These are phyloP conservation scores for Andrena bucephala DNA, from an alignment of 2,888 invertebrate genomes.

Conservation along the genomic window DNA sequence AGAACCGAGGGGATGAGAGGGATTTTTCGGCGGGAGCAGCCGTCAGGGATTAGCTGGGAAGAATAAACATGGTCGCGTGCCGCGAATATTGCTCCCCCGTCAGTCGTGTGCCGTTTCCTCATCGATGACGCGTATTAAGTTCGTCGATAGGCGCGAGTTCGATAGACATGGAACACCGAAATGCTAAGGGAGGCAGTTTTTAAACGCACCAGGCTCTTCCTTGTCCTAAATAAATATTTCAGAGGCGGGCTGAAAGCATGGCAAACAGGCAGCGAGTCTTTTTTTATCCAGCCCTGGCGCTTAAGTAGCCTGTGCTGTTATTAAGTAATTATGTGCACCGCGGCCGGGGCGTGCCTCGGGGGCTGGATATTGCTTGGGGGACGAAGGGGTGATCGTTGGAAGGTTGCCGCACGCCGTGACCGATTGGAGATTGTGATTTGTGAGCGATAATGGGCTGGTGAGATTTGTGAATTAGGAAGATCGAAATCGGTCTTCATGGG, in stretches of 20 bases:
- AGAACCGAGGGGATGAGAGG: conserved; percentile 19
- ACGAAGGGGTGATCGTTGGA: no score
- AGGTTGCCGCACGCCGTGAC: no score
- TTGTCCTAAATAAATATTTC: conserved; percentile 59
- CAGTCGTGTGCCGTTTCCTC: conserved; percentile 59
- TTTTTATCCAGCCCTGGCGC: background rate
- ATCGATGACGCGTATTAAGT: conserved; percentile 45
- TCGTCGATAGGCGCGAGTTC: conserved; percentile 33
- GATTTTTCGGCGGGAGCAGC: conserved; percentile 33
- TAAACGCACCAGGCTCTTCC: conserved; percentile 24
- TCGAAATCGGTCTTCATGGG: no score
- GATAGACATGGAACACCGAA: background rate
- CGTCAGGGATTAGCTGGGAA: conserved; percentile 69
- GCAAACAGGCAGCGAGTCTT: conserved; percentile 42
- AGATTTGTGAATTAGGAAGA: no score
- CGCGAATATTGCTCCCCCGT: conserved; percentile 59
- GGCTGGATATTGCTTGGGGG: background rate
- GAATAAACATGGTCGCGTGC: conserved; percentile 78
- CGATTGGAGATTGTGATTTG: no score
- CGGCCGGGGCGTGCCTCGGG: background rate
- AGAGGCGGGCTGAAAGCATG: conserved; percentile 42
- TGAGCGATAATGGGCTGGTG: no score
- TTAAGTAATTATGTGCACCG: conserved; percentile 38
- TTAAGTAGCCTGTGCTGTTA: conserved; percentile 26
- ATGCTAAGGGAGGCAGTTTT: conserved; percentile 12